These are phyloP conservation scores for Caerostris darwini DNA, from an alignment of 1,140 invertebrate genomes.

Conservation along the genomic window DNA sequence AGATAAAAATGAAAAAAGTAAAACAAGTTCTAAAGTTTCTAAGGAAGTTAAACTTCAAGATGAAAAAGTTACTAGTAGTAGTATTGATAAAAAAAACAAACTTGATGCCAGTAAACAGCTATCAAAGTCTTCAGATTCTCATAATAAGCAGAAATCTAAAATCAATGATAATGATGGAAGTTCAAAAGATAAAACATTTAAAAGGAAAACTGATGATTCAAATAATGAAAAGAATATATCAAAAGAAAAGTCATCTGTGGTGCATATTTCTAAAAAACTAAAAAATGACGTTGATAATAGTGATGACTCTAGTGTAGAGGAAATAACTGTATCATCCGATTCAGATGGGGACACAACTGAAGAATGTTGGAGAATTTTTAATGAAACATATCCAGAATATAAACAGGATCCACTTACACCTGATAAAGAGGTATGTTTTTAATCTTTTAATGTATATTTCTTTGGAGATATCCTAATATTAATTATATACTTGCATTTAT, in stretches of 20 bases:
- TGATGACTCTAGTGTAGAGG: neutral
- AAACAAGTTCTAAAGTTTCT: neutral
- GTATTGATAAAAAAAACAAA: slow-evolving; percentile 44
- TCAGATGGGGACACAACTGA: slow-evolving; percentile 85
- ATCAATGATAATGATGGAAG: neutral
- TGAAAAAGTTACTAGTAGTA: slow-evolving; percentile 64
- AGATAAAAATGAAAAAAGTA: slow-evolving; percentile 21
- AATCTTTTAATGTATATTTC: too few species aligned
- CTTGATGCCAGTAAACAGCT: neutral
- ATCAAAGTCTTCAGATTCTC: neutral
- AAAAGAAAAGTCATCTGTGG: slow-evolving; percentile 1
- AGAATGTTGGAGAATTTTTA: slow-evolving; percentile 89
- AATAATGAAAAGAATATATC: neutral
- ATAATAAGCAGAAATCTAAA: neutral
- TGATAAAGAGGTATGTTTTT: slow-evolving; percentile 39
- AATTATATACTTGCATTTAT: too few species aligned
- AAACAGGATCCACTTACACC: slow-evolving; percentile 73
- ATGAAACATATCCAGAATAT: slow-evolving; percentile 82
- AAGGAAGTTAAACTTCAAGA: slow-evolving; percentile 60
- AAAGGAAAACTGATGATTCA: neutral
- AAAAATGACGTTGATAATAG: neutral
- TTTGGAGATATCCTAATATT: too few species aligned
- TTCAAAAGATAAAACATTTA: neutral
- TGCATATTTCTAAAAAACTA: neutral
- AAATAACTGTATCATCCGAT: slow-evolving; percentile 45